phyloP scores from a whole-genome alignment of 2,888 invertebrate genomes.

The Erannis defoliaria region DNA sequence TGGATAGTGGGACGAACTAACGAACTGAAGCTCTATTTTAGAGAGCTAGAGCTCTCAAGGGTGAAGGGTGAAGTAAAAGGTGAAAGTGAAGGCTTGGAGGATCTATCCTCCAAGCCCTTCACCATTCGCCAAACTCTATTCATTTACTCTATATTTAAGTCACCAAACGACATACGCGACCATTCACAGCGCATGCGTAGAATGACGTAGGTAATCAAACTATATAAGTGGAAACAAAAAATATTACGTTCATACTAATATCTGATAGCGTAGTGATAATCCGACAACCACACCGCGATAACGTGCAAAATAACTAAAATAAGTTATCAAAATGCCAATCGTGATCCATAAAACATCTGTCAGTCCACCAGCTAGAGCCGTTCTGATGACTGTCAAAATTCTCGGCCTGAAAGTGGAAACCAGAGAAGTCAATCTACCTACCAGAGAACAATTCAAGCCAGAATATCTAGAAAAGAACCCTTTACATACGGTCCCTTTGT shows the following conservation, averaged over 20 bases:
- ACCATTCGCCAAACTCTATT: too few relatives aligned
- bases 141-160: too few relatives aligned
- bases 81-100: too few relatives aligned
- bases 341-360: slow-evolving; percentile 53
- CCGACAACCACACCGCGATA: slow-evolving; percentile 8
- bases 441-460: slow-evolving; percentile 53
- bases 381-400: slow-evolving; percentile 54
- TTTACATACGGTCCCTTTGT: slow-evolving; percentile 60
- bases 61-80: too few relatives aligned
- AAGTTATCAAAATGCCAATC: slow-evolving; percentile 39
- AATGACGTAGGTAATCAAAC: too few relatives aligned
- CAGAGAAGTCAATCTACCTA: slow-evolving; percentile 54
- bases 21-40: too few relatives aligned
- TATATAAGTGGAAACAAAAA: too few relatives aligned
- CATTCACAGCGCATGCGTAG: not conserved
- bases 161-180: too few relatives aligned
- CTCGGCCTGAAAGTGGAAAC: slow-evolving; percentile 53
- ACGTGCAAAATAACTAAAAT: slow-evolving; percentile 9
- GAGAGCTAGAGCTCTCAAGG: too few relatives aligned
- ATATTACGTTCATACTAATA: not conserved
- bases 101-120: too few relatives aligned
- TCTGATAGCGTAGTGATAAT: slow-evolving; percentile 22
- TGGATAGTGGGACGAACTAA: too few relatives aligned
- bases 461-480: slow-evolving; percentile 62
- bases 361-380: slow-evolving; percentile 60